Percentiles rank a stretch among this genome's conserved stretches.
phyloP scores from a whole-genome alignment of 2,113 vertebrate species.

The Eulemur macaco region DNA sequence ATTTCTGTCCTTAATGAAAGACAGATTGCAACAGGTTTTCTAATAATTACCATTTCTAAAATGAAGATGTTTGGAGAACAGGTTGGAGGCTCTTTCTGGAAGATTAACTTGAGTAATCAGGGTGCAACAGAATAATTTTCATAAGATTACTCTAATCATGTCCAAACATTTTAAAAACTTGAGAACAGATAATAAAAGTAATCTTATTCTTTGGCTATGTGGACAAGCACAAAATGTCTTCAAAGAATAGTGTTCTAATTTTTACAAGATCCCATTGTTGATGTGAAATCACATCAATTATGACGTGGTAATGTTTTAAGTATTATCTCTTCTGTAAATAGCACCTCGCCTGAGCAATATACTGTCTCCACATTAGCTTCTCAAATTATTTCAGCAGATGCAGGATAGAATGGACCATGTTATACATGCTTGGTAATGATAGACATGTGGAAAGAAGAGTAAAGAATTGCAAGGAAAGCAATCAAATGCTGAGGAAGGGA shows the following conservation, averaged over 20 bases:
- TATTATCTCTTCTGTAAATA: background rate
- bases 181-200: conserved; percentile 52
- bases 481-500: background rate
- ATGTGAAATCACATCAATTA: background rate
- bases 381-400: background rate
- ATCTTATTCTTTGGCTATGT: background rate
- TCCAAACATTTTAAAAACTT: conserved; percentile 44
- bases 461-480: background rate
- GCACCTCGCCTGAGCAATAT: too few species aligned
- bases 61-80: conserved; percentile 17
- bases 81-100: conserved; percentile 35
- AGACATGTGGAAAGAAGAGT: too few species aligned
- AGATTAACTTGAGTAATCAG: conserved; percentile 48
- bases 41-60: background rate
- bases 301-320: background rate
- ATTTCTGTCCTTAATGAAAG: conserved; percentile 10
- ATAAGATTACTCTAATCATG: conserved; percentile 17
- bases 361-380: background rate
- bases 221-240: background rate
- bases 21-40: background rate
- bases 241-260: background rate
- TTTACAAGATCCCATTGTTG: background rate
- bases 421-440: background rate
- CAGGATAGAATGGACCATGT: background rate
- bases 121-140: background rate